Evolutionary conservation across 1,140 invertebrate genomes (phyloP).

Genomic region (Formica selysi): DNA sequence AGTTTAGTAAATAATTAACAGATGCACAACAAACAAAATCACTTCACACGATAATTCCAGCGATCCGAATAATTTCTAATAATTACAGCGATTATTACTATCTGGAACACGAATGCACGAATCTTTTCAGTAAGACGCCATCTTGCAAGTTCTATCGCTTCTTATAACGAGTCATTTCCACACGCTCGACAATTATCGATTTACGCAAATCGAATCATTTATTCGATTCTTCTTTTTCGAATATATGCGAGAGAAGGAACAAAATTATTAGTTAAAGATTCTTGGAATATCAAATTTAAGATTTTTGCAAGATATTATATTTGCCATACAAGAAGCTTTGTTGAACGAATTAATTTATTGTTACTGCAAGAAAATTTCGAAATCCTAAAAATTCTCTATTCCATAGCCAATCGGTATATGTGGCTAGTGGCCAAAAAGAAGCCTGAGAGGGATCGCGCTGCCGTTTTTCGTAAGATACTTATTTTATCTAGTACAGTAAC

Average conservation of each 20-base stretch:
- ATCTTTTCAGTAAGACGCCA: conserved; percentile 65
- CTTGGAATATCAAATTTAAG: no score
- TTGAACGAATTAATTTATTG: no score
- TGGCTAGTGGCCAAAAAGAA: no score
- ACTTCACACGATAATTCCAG: conserved; percentile 59
- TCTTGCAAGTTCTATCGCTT: conserved; percentile 68
- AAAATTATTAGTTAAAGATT: no score
- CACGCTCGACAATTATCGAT: conserved; percentile 10
- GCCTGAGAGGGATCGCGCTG: no score
- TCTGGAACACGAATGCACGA: conserved; percentile 50
- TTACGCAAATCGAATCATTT: background rate
- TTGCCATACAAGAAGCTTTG: no score
- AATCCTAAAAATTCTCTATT: no score
- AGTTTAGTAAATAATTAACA: conserved; percentile 62
- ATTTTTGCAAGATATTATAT: no score
- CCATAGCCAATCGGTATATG: no score
- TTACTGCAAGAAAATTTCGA: no score
- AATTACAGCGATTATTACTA: conserved; percentile 16
- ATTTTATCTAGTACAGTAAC: no score
- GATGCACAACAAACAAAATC: conserved; percentile 55
- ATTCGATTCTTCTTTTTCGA: background rate
- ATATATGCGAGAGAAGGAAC: background rate
- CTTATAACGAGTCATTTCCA: conserved; percentile 32
- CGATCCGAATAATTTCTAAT: conserved; percentile 22
- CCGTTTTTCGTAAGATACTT: no score